Base-by-base conservation (phyloP, 2,888 invertebrate genomes). In the Scotopteryx bipunctaria region DNA sequence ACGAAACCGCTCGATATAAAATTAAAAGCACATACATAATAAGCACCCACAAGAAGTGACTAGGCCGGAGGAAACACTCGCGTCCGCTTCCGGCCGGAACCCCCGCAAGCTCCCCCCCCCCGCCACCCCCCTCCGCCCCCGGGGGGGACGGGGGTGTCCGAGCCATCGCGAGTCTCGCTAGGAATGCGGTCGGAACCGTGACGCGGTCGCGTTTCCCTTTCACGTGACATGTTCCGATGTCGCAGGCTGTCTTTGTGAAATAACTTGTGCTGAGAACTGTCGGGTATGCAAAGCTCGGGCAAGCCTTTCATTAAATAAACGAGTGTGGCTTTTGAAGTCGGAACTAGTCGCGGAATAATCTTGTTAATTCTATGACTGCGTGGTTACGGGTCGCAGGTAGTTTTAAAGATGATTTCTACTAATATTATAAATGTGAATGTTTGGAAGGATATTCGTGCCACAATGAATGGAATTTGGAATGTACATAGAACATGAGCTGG, bases 21-120 rank as follows among this genome's bases (percentile, higher is more conserved):
- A 59, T 55, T 53, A 57, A 57, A 58, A 55, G 58, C 53, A 43
- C 38, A 46, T 46, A 32, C 62, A 61, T 58, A 44, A 64, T 63
- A 67, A 64, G 64, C 58, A 54, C 31, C 54, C 47, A 48, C 63
- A 66, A 62, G 46, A 21, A 41, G 43, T 5, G 44, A 25, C 61
- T 62, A 67, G 70, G 67, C 63, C 61, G 51, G 60, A 59, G 71
- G 74, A 72, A 72, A 56, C 68, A 63, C 59, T 59, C 64, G 61
- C 65, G 66, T 61, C 64, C 67, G 67, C 63, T 64, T 73, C 75
- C 73, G 69, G 55, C 63, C 69, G 72, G 71, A 67, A 58, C 52
- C 55, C 56, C 55, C 27, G 32, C 33, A 21, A 17, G n/a, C n/a
- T n/a, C n/a, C n/a, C n/a, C n/a, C n/a, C n/a, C n/a, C n/a, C n/a